Base-by-base conservation (phyloP, 2,797 vertebrate genomes). In the Sebastes jordani region DNA sequence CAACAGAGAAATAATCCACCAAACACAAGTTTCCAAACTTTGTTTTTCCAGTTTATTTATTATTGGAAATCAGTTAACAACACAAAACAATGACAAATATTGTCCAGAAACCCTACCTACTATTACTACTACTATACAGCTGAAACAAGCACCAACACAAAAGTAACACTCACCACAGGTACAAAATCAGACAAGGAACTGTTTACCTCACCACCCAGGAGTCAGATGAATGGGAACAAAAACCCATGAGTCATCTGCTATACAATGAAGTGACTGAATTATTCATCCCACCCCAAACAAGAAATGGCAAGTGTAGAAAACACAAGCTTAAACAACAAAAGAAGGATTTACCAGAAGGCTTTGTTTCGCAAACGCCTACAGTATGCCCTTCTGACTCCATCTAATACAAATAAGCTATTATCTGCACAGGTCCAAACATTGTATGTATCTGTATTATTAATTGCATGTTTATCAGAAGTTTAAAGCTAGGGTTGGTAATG, bases 361-460 rank as follows among this genome's bases (percentile, higher is more conserved):
- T 56, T 68, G 42, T 75, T 74, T 60, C 59, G 38, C 4, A 20
- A 65, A 70, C 7, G 61, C 72, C 74, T 80, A 82, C 78, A 67
- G 70, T 68, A 46, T 18, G 68, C 16, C 60, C 2, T 55, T 61
- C 49, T 32, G 61, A 73, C 64, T 76, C 52, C 42, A 59, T 89
- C 73, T 78, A 86, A 85, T 66, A 38, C 42, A 30, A 70, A 92
- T 91, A 71, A 89, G 29, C 42, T 67, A 59, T 71, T 86, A 84
- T 82, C 82, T 71, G 32, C 11, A 10, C 79, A n/a, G 72, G 74
- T 59, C 85, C 74, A 73, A 89, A 85, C 77, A 83, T 56, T 49
- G 58, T 30, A 20, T 63, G 25, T 63, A 74, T 86, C 61, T 42
- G 16, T 64, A 23, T 77, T 46, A 25, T 52, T 82, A 32, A 32